These are phyloP conservation scores for Liasis olivaceus DNA, from an alignment of 2,797 vertebrate genomes.

Conservation along the genomic window DNA sequence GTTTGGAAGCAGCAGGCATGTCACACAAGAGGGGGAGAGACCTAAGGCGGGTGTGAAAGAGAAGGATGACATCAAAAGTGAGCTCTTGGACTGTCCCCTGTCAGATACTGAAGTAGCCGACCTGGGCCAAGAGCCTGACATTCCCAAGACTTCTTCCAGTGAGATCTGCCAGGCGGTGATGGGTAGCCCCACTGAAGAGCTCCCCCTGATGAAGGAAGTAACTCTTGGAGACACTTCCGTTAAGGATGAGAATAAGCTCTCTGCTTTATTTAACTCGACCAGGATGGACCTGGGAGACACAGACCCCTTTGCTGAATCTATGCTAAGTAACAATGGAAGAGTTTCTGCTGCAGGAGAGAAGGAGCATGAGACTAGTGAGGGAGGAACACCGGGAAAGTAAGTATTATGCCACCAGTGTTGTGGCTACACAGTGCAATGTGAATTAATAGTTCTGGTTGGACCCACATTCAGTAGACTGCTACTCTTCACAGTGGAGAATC, in stretches of 20 bases:
- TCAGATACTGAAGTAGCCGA: neutral
- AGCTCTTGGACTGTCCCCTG: neutral
- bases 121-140: neutral
- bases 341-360: neutral
- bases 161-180: neutral
- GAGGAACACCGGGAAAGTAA: constrained; percentile 2
- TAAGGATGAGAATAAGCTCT: neutral
- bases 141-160: neutral
- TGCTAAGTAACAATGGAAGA: neutral
- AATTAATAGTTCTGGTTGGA: neutral
- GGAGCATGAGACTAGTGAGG: neutral
- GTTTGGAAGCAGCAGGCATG: constrained; percentile 1
- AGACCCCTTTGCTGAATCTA: fast-evolving
- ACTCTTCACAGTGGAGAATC: neutral
- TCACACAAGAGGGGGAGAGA: fast-evolving
- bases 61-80: fast-evolving
- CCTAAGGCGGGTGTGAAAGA: neutral
- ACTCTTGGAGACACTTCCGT: neutral
- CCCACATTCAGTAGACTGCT: neutral
- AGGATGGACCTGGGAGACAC: neutral
- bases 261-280: fast-evolving
- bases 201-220: constrained; percentile 4
- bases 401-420: neutral
- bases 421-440: neutral
- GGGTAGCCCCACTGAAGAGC: neutral